Base-by-base conservation (phyloP, 2,888 invertebrate genomes). In the Leucophenga montana region DNA sequence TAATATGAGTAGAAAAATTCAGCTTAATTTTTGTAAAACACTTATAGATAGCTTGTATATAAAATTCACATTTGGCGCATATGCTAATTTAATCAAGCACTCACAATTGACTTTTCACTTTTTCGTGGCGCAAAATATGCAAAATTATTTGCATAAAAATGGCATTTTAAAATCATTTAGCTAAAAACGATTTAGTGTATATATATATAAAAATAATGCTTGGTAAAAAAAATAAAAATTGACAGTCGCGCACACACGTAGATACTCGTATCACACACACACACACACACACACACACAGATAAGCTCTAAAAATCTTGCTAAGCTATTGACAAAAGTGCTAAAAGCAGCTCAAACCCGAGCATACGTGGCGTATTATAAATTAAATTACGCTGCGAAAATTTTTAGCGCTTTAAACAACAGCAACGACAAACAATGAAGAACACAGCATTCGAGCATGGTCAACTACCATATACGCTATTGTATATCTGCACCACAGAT, bases 61-160 rank as follows among this genome's bases (percentile, higher is more conserved):
- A 11, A 11, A 39, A 11, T 39, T 39, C 11, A 8, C 39, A 39
- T 39, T 39, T 39, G 39, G 39, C 11, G 39, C 39, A 39, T 48
- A 22, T 64, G 46, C 22, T 64, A 64, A 64, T 64, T 64, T 64
- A 46, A 64, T 64, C 18, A 64, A 64, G 39, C 44, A 11, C 39
- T 64, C 62, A 64, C 62, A 64, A 20, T 64, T 27, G 46, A 18
- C 62, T 64, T 64, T 64, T 39, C 39, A 11, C 8, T 39, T 39
- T 39, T 39, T 39, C 11, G 8, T 39, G 39, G 39, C 39, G 11
- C 11, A 39, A 39, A 61, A 61, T 16, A 20, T 13, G 61, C 20
- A 31, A 61, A 27, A 18, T 1, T 39, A 61, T 61, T 61, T 61
- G 39, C 61, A 61, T 61, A 61, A 61, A 39, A 61, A 64, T 64